Evolutionary conservation across 2,888 invertebrate genomes (phyloP).

Genomic region (Tipula confusa): DNA sequence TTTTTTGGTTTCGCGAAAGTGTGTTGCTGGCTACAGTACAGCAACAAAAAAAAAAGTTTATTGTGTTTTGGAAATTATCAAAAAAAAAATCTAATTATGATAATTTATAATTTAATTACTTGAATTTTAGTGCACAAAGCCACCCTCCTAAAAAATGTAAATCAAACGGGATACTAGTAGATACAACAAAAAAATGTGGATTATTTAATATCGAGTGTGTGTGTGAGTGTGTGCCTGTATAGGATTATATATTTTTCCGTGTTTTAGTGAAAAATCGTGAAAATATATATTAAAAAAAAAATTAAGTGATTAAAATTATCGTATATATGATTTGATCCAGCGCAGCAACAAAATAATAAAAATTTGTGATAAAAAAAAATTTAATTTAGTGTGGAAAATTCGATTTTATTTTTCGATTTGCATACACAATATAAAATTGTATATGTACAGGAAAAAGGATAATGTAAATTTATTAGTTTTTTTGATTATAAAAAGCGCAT

Average conservation of each 20-base stretch:
- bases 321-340: too few species aligned
- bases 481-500: neutral
- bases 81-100: neutral
- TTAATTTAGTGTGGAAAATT: neutral
- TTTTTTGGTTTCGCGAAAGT: neutral
- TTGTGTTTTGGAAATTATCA: neutral
- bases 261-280: neutral
- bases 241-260: too few species aligned
- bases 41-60: neutral
- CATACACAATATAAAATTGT: too few species aligned
- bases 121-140: neutral
- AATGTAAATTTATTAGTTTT: neutral
- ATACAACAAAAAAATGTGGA: neutral
- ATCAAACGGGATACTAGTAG: neutral
- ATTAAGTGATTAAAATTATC: neutral
- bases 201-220: neutral
- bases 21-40: neutral
- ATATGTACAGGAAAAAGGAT: neutral
- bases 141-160: neutral
- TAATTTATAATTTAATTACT: slow-evolving; percentile 25
- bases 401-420: neutral
- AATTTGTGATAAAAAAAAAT: too few species aligned
- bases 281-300: too few species aligned
- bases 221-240: neutral
- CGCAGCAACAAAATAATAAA: neutral